Evolutionary conservation across 2,113 vertebrate genomes (phyloP).

Genomic region (Colaptes auratus): DNA sequence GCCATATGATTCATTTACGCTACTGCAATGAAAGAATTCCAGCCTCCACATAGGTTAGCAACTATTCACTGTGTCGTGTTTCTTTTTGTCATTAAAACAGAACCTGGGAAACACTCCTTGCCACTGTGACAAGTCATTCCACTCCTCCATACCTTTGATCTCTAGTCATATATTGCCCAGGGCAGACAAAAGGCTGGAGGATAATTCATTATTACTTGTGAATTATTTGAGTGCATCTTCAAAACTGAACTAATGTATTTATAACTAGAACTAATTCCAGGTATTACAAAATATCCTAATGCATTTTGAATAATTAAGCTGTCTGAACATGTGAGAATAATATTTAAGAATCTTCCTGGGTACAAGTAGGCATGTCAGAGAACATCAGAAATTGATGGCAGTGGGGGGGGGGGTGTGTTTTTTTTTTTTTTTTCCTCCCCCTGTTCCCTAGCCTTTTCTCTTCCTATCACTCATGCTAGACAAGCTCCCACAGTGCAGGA

Average conservation of each 20-base stretch:
- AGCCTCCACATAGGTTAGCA: neutral
- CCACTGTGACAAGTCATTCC: neutral
- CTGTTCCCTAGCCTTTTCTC: neutral
- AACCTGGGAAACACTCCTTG: neutral
- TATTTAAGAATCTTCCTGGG: no score
- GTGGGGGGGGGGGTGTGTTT: rapidly evolving
- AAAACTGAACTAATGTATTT: neutral
- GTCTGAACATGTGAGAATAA: no score
- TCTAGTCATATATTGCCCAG: neutral
- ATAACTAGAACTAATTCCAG: neutral
- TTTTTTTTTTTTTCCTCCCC: neutral
- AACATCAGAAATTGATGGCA: neutral
- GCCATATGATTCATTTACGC: neutral
- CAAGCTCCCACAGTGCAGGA: neutral
- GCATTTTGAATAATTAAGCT: slow-evolving; percentile 9
- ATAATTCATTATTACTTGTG: neutral
- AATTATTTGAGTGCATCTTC: neutral
- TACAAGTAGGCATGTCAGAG: neutral
- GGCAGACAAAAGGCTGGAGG: neutral
- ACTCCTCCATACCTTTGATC: neutral
- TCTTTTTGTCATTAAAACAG: neutral
- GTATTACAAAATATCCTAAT: neutral
- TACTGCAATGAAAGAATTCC: neutral
- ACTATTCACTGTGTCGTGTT: neutral
- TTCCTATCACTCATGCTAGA: neutral